Evolutionary conservation across 1,140 invertebrate species (phyloP).

Genomic region (Acromyrmex charruanus): DNA sequence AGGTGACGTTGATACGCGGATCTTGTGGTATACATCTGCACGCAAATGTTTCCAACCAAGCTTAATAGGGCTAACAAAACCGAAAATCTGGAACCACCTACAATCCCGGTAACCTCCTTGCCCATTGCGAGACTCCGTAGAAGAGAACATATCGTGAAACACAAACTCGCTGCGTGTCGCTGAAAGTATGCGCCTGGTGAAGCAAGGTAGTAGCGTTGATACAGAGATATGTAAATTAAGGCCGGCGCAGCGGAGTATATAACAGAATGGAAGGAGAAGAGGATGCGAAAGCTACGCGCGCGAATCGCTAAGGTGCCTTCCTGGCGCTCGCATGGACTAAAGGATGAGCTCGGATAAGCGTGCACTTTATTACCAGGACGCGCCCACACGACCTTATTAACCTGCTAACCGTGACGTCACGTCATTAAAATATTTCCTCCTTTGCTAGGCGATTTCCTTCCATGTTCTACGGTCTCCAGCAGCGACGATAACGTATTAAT

Average conservation of each 20-base stretch:
- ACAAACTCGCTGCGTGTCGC: slow-evolving; percentile 66
- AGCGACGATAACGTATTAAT: slow-evolving; percentile 36
- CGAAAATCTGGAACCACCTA: slow-evolving; percentile 53
- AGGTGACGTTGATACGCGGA: slow-evolving; percentile 42
- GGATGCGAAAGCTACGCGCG: slow-evolving; percentile 31
- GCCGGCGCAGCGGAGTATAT: slow-evolving; percentile 63
- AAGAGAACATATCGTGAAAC: slow-evolving; percentile 60
- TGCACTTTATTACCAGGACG: slow-evolving; percentile 69
- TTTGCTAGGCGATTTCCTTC: slow-evolving; percentile 19
- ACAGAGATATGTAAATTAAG: slow-evolving; percentile 79
- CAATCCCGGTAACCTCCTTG: slow-evolving; percentile 24
- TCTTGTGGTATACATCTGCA: slow-evolving; percentile 19
- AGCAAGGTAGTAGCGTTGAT: slow-evolving; percentile 76
- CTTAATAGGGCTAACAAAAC: slow-evolving; percentile 12
- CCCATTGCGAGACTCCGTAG: slow-evolving; percentile 2
- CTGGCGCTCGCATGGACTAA: slow-evolving; percentile 65
- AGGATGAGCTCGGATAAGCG: slow-evolving; percentile 75
- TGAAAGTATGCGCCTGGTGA: slow-evolving; percentile 72
- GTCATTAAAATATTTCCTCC: slow-evolving; percentile 70
- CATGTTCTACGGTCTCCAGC: slow-evolving; percentile 20
- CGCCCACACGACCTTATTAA: slow-evolving; percentile 78
- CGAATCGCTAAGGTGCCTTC: slow-evolving; percentile 57
- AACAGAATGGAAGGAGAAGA: slow-evolving; percentile 62
- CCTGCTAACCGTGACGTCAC: slow-evolving; percentile 75
- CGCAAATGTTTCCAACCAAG: neutral